Evolutionary conservation across 2,113 vertebrate genomes (phyloP), one percentile per base, ranked within the genome.

Genomic region (Rhinoptilus africanus): DNA sequence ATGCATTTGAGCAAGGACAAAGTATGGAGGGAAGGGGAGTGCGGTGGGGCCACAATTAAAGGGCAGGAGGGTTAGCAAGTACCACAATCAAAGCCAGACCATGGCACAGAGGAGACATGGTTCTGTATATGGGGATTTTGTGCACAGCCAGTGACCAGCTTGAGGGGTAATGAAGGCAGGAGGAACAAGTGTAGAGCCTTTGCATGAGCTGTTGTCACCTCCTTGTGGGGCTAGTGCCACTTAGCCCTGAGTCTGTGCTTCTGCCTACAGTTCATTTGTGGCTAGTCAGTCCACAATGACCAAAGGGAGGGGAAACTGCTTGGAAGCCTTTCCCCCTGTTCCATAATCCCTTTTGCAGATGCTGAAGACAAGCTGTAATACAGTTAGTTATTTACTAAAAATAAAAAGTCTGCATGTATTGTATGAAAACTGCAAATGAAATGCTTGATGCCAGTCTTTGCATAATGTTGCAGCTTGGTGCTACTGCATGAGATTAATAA

Each of bases 91-190:
- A 74, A 94, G n/a, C 6, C 19, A 48, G 26, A 50, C 2, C 26
- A 27, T 22, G 13, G 17, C 22, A 47, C 9, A 69, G 32, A 62
- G 28, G 37, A 75, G 71, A 56, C 41, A 41, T 12, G 41, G 22
- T 64, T 78, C 47, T 14, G 6, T 54, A 8, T 0, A 0, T 13
- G 22, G 12, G 37, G 43, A 39, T 59, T 83, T 60, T 76, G 15
- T 43, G 53, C 2, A 0, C 26, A 34, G 57, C 39, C 48, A 39
- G 15, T 54, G 71, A 63, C 14, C 59, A 85, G 15, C 23, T 60
- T 60, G 62, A 71, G 32, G 37, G 15, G 4, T 26, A 64, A 51
- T 4, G 26, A 71, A 81, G n/a, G 73, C 47, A 59, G 28, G 5
- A 90, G 37, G 32, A 72, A 10, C 6, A 23, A 4, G 18, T 27